phyloP scores from a whole-genome alignment of 2,797 vertebrate genomes.

The Ispidina lecontei region DNA sequence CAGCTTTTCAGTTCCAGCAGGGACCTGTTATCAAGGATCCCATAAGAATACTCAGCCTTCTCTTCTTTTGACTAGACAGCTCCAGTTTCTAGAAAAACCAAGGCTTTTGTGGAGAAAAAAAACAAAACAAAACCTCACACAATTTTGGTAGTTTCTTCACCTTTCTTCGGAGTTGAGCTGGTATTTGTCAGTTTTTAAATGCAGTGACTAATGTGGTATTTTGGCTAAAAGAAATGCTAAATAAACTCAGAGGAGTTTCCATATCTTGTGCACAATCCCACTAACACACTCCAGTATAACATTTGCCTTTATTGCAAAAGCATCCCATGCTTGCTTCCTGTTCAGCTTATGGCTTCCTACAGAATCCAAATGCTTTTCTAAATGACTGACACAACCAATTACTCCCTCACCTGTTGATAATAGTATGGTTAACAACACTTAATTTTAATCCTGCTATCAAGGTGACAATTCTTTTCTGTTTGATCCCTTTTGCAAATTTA shows the following conservation, averaged over 20 bases:
- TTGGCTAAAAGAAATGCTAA: background rate
- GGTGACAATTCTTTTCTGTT: background rate
- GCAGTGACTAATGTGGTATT: background rate
- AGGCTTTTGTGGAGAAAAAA: background rate
- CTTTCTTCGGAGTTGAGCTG: background rate
- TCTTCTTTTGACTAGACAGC: background rate
- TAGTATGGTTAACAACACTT: background rate
- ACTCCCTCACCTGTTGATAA: background rate
- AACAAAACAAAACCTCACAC: too few species aligned
- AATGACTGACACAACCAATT: background rate
- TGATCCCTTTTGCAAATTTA: background rate
- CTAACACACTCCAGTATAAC: background rate
- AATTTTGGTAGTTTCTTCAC: background rate
- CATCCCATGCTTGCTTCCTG: background rate
- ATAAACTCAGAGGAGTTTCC: background rate
- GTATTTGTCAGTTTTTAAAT: background rate
- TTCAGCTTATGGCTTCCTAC: background rate
- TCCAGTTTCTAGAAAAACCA: background rate
- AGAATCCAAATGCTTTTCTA: background rate
- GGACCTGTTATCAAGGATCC: background rate
- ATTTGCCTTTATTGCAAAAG: constrained; percentile 7
- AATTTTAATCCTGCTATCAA: background rate
- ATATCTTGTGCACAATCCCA: background rate
- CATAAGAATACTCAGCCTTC: background rate
- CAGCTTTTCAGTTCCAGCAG: background rate